Evolutionary conservation across 2,888 invertebrate genomes (phyloP).

Genomic region (Nematopogon swammerdamellus): DNA sequence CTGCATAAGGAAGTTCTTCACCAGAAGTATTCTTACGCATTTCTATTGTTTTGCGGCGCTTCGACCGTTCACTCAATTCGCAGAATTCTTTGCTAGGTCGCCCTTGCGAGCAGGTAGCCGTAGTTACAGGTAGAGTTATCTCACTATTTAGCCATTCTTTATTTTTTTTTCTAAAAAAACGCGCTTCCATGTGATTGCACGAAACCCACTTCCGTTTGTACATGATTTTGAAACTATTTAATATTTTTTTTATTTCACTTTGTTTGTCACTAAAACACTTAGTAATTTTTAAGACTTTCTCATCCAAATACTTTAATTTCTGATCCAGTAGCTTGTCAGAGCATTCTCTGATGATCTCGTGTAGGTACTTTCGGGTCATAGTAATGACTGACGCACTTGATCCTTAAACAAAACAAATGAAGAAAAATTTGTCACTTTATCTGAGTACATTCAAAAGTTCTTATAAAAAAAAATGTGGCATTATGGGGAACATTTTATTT

Average conservation of each 20-base stretch:
- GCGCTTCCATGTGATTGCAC: not conserved
- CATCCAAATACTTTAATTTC: constrained; percentile 1
- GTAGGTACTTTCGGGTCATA: not conserved
- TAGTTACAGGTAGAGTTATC: not conserved
- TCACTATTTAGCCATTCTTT: constrained; percentile 2
- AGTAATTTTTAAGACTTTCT: not conserved
- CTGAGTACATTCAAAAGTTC: no score
- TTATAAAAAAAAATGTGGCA: no score
- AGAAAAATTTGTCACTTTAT: no score
- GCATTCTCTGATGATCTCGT: constrained; percentile 2
- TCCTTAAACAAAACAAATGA: no score
- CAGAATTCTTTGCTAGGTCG: constrained; percentile 4
- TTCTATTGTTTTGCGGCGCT: constrained; percentile 6
- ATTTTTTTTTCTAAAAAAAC: constrained; percentile 4
- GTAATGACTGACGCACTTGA: no score
- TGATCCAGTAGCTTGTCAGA: constrained; percentile 1
- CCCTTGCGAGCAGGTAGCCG: not conserved
- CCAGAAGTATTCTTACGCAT: constrained; percentile 5
- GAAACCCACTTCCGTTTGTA: constrained; percentile 3
- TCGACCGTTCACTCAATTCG: constrained; percentile 6
- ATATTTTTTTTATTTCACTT: not conserved
- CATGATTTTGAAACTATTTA: constrained; percentile 3
- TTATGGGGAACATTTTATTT: no score
- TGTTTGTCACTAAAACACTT: constrained; percentile 1
- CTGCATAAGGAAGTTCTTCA: constrained; percentile 6